Percentiles rank a stretch among this genome's conserved stretches.
Conservation (phyloP, 1,140 invertebrate species). For the Holcopasites calliopsidis region DNA sequence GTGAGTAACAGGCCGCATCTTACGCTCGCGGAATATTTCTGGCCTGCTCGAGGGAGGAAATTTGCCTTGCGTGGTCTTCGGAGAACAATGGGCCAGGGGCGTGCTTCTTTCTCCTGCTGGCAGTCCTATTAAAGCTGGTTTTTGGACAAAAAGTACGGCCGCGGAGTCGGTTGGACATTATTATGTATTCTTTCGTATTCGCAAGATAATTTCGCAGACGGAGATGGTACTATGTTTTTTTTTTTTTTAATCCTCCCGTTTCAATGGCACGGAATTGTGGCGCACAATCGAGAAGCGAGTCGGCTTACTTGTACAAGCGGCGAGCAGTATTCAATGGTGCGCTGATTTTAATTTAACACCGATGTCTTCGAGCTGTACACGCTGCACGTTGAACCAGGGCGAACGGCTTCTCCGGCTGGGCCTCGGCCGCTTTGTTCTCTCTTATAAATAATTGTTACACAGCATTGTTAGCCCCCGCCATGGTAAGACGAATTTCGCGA, state of each 20-base stretch:
- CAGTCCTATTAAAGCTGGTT: no score
- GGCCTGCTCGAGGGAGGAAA: not conserved
- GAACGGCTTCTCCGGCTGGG: not conserved
- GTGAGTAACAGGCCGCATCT: constrained; percentile 39
- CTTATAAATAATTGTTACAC: constrained; percentile 50
- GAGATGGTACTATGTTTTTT: not conserved
- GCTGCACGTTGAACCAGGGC: constrained; percentile 19
- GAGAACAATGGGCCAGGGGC: no score
- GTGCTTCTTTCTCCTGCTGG: no score
- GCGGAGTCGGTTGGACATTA: no score
- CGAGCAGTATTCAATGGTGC: constrained; percentile 13
- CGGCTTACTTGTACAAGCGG: no score
- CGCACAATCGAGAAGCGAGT: constrained; percentile 3
- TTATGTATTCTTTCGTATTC: no score
- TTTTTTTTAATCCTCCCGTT: constrained; percentile 16
- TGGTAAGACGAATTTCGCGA: constrained; percentile 47
- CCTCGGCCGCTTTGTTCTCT: constrained; percentile 14
- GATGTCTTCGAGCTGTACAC: constrained; percentile 4
- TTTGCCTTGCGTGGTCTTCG: not conserved
- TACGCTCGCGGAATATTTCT: not conserved
- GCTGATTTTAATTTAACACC: constrained; percentile 43
- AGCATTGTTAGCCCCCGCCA: constrained; percentile 32
- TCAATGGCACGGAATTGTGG: constrained; percentile 6
- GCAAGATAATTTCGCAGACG: no score
- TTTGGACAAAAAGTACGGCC: no score